These are phyloP conservation scores for Campylomormyrus numenius DNA, from an alignment of 2,113 vertebrate genomes.

Conservation along the genomic window DNA sequence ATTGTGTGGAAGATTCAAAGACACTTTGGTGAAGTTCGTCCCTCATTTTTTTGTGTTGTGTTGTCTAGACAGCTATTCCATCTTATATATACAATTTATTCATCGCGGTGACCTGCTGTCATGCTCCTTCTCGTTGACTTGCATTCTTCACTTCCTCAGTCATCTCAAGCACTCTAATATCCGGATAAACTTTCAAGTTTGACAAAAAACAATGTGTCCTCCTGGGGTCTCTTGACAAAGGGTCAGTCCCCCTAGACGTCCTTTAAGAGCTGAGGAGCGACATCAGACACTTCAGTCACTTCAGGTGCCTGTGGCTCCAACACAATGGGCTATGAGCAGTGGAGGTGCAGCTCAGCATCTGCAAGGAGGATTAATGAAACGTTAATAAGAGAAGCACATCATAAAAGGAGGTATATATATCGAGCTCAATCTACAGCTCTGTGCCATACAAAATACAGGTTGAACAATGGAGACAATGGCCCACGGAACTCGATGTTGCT, in stretches of 20 bases:
- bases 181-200: not conserved
- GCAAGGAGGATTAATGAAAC: constrained; percentile 27
- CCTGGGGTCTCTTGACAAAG: not conserved
- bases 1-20: not conserved
- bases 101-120: no score
- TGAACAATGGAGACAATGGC: constrained; percentile 45
- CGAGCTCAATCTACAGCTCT: constrained; percentile 33
- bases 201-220: not conserved
- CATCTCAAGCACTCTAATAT: not conserved
- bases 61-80: not conserved
- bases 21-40: not conserved
- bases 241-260: not conserved
- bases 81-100: not conserved
- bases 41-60: not conserved
- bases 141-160: not conserved
- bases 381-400: not conserved
- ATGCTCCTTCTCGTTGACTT: not conserved
- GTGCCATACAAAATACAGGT: constrained; percentile 33
- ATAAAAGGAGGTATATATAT: constrained; percentile 3
- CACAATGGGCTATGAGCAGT: constrained; percentile 22
- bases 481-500: constrained; percentile 43
- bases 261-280: not conserved
- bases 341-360: constrained; percentile 20
- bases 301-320: not conserved
- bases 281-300: not conserved